Conservation (phyloP, 1,140 invertebrate genomes). For the Aphelinus certus region DNA sequence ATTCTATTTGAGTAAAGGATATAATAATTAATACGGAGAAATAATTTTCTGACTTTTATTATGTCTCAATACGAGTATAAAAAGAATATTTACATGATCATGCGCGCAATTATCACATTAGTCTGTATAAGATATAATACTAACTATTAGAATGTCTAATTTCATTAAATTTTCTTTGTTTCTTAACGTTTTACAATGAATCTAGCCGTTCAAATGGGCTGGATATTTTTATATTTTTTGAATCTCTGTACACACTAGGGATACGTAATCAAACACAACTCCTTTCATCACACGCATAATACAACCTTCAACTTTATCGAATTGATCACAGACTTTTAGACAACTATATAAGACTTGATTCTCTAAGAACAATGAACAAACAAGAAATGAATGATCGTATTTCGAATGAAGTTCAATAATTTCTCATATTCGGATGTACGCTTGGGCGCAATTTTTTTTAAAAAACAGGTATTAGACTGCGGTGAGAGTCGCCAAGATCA, state of each 20-base stretch:
- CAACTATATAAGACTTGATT: constrained; percentile 7
- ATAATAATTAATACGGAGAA: background rate
- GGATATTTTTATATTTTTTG: no score
- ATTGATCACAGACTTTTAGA: constrained; percentile 17
- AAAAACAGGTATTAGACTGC: constrained; percentile 81
- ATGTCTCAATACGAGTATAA: constrained; percentile 1
- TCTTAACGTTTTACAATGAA: no score
- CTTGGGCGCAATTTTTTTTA: constrained; percentile 57
- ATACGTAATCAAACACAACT: no score
- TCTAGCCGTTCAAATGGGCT: no score
- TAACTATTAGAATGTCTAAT: no score
- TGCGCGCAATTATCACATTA: background rate
- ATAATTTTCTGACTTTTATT: background rate
- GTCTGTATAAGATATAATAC: no score
- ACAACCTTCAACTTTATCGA: background rate
- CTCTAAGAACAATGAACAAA: background rate
- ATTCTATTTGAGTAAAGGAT: no score
- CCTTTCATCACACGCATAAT: no score
- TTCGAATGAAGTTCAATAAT: constrained; percentile 1
- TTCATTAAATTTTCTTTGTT: no score
- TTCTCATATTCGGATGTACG: background rate
- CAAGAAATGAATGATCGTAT: background rate
- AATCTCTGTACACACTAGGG: no score
- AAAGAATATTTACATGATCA: constrained; percentile 13
- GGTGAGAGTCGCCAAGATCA: constrained; percentile 73